Percentiles rank a stretch among this genome's conserved stretches.
Evolutionary conservation across 1,140 invertebrate genomes (phyloP).

Genomic region (Anadara kagoshimensis): DNA sequence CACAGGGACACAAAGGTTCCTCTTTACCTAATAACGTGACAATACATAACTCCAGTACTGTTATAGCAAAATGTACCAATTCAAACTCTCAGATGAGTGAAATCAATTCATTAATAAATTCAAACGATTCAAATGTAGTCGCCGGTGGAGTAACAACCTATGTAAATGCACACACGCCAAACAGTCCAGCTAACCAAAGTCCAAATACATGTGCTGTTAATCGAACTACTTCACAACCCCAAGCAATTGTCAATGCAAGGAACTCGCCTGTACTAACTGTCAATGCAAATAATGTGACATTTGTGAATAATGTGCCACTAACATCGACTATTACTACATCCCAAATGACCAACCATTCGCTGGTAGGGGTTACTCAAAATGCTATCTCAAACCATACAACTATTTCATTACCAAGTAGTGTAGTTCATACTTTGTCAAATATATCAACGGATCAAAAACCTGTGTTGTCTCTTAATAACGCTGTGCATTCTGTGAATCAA

Average conservation of each 20-base stretch:
- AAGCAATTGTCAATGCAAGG: conserved; percentile 30
- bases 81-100: conserved; percentile 57
- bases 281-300: conserved; percentile 13
- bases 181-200: conserved; percentile 42
- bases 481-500: neutral
- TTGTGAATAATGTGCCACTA: too few relatives aligned
- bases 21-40: conserved; percentile 42
- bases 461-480: too few relatives aligned
- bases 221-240: conserved; percentile 45
- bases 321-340: too few relatives aligned
- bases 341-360: too few relatives aligned
- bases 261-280: conserved; percentile 35
- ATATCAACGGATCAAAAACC: too few relatives aligned
- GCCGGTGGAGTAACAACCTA: conserved; percentile 28
- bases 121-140: conserved; percentile 39
- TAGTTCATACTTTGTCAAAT: too few relatives aligned
- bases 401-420: too few relatives aligned
- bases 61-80: conserved; percentile 38
- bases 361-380: too few relatives aligned
- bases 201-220: conserved; percentile 23
- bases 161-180: conserved; percentile 29
- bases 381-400: too few relatives aligned
- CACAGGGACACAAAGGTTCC: conserved; percentile 45
- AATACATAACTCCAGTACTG: conserved; percentile 36
- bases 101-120: conserved; percentile 60